Evolutionary conservation across 53 echinoderm and acorn worm species (phyloP).

Genomic region (Antedon mediterranea): DNA sequence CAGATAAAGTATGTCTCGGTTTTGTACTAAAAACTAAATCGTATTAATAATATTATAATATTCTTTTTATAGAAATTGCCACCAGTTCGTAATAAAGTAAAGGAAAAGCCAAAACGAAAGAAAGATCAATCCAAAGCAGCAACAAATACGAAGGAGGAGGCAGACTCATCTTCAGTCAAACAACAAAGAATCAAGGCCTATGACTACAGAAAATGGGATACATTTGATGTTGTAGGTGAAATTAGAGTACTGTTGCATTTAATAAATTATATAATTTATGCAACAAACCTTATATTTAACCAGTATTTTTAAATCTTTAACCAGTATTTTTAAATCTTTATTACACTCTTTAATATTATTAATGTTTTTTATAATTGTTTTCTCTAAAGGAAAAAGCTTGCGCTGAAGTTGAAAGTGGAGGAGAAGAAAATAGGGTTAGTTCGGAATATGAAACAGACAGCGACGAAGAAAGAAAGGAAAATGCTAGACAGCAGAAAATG

Average conservation of each 20-base stretch:
- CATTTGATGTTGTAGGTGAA: conserved; percentile 85
- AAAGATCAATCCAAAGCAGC: conserved; percentile 30
- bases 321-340: no score
- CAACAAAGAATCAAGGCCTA: conserved; percentile 37
- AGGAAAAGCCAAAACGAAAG: neutral
- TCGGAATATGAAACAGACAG: conserved; percentile 77
- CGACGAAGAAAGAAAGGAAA: conserved; percentile 64
- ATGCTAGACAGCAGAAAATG: conserved; percentile 50
- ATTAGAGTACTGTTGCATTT: neutral
- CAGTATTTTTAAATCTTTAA: no score
- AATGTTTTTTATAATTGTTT: no score
- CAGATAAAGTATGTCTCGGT: no score
- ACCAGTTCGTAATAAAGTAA: conserved; percentile 24
- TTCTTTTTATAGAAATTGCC: conserved; percentile 56
- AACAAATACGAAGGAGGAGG: conserved; percentile 37
- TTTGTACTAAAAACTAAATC: no score
- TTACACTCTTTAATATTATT: no score
- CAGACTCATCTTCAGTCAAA: conserved; percentile 11
- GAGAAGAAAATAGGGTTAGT: conserved; percentile 10
- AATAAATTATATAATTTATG: no score
- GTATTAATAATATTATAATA: no score
- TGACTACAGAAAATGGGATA: conserved; percentile 93
- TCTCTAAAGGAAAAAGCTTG: conserved; percentile 64
- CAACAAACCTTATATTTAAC: no score
- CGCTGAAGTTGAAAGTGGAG: conserved; percentile 65